Base-by-base conservation (phyloP, 2,113 vertebrate genomes). In the Coryphaenoides rupestris region DNA sequence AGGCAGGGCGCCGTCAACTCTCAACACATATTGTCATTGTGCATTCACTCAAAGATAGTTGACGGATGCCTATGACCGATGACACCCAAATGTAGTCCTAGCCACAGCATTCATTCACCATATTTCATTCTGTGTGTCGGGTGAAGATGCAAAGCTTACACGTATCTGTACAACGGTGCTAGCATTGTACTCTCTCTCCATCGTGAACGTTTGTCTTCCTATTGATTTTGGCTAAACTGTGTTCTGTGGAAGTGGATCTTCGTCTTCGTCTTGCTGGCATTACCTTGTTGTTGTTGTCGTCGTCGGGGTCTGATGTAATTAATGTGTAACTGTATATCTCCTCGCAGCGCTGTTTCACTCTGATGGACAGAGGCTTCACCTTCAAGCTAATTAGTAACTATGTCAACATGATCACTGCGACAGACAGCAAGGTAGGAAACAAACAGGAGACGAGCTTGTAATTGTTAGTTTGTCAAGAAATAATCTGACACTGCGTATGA, bases 301-400 rank as follows among this genome's bases (percentile, higher is more conserved):
- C 57, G 21, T 50, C n/a, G 28, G 16, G 19, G 22, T 66, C 19
- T 54, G 47, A 47, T 60, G 5, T 70, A 4, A 46, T 49, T 58
- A 5, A n/a, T 16, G 47, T 50, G 3, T n/a, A 2, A 4, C 52
- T 6, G 14, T 12, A 13, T 21, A 17, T 47, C 7, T 52, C 58
- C 10, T 61, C 55, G 57, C 77, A 98, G 97, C 94, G 93, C 40
- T 98, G 96, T 74, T 96, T 99, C 65, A 97, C 96, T 0, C 91
- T 98, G 75, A 95, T 98, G 96, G 96, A 99, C 83, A 86, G 97
- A 87, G 97, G 97, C 63, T 95, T 95, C 84, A 92, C 95, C 69
- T 98, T 99, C 86, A 96, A 90, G 79, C 86, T 96, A 70, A 92
- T 98, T 52, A 98, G 93, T 85, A 93, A 89, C 77, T 98, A 98